Evolutionary conservation across 2,113 vertebrate genomes (phyloP).

Genomic region (Dendropsophus ebraccatus): DNA sequence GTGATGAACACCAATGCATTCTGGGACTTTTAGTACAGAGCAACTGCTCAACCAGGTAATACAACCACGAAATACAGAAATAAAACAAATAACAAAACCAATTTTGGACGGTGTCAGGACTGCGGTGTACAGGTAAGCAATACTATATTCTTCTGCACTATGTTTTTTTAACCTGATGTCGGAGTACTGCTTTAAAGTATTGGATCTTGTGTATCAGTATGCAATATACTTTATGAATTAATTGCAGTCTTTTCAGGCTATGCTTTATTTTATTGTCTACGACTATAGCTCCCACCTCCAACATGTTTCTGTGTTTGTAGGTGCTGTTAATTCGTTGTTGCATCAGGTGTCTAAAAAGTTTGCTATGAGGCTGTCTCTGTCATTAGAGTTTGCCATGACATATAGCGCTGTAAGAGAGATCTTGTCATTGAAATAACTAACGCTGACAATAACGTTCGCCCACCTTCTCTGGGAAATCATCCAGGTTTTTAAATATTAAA

Average conservation of each 20-base stretch:
- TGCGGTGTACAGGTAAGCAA: no score
- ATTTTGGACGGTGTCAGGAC: no score
- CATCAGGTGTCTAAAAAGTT: background rate
- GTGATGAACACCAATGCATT: no score
- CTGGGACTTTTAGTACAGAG: no score
- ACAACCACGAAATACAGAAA: no score
- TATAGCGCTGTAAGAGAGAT: background rate
- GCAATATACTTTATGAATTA: no score
- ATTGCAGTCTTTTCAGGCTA: background rate
- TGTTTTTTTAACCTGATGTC: no score
- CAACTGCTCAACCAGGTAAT: no score
- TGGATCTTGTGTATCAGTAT: no score
- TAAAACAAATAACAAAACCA: no score
- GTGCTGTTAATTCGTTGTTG: background rate
- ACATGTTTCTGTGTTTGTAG: background rate
- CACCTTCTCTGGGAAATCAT: slow-evolving; percentile 41
- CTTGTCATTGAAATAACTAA: slow-evolving; percentile 15
- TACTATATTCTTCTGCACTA: no score
- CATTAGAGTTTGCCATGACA: background rate
- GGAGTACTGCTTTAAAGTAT: no score
- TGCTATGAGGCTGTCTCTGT: background rate
- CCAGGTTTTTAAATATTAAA: slow-evolving; percentile 22
- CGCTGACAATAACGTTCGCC: slow-evolving; percentile 26
- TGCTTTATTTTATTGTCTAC: background rate
- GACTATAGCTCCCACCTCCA: background rate